Conservation (phyloP, 2,888 invertebrate species). For the Parasteatoda lunata region DNA sequence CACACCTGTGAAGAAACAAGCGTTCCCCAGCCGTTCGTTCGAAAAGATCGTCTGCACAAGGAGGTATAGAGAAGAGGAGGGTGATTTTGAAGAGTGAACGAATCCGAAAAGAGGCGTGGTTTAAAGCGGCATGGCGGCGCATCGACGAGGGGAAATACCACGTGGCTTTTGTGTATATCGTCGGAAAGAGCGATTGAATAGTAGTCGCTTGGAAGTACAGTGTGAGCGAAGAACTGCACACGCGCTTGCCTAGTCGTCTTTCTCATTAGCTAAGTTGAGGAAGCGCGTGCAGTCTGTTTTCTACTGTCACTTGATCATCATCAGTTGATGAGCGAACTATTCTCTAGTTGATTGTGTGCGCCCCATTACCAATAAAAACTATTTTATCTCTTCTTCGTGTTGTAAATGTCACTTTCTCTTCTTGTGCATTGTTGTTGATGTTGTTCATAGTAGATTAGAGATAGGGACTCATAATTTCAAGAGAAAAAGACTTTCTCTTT, state of each 20-base stretch:
- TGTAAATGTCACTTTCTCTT: constrained; percentile 1
- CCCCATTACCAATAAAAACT: not conserved
- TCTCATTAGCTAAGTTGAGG: constrained; percentile 45
- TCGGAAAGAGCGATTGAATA: constrained; percentile 35
- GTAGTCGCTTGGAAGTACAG: constrained; percentile 37
- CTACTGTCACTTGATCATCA: constrained; percentile 43
- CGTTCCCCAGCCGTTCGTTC: not conserved
- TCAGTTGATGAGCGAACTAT: constrained; percentile 40
- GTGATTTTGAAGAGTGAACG: constrained; percentile 21
- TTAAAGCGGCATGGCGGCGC: constrained; percentile 10
- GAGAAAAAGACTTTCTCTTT: constrained; percentile 19
- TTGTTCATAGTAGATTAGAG: constrained; percentile 29
- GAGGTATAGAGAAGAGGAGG: constrained; percentile 17
- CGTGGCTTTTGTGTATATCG: constrained; percentile 59
- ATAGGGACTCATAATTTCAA: not conserved
- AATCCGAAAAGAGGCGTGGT: constrained; percentile 50
- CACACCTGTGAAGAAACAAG: constrained; percentile 30
- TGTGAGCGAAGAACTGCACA: constrained; percentile 28
- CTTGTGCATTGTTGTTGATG: constrained; percentile 27
- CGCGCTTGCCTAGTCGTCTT: constrained; percentile 42
- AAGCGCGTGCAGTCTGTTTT: constrained; percentile 42
- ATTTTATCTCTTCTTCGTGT: constrained; percentile 25
- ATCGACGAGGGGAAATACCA: constrained; percentile 35
- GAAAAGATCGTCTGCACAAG: constrained; percentile 18
- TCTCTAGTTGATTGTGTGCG: not conserved